phyloP scores from a whole-genome alignment of 2,113 vertebrate species.

The Silurus asotus region DNA sequence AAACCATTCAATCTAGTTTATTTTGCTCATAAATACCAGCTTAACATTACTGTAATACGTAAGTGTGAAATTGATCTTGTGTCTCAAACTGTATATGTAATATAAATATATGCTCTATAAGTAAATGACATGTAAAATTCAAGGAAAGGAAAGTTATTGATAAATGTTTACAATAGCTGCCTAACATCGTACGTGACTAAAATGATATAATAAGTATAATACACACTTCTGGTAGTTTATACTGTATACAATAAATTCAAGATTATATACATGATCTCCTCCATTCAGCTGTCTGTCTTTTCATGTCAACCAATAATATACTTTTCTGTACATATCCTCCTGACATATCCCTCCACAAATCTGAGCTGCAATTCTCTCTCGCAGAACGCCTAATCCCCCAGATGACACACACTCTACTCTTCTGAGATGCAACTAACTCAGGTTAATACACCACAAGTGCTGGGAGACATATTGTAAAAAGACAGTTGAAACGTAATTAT shows the following conservation, averaged over 20 bases:
- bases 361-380: constrained; percentile 64
- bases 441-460: constrained; percentile 28
- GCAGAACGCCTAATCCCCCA: constrained; percentile 66
- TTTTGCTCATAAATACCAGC: too few species aligned
- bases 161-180: too few species aligned
- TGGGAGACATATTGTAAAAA: background rate
- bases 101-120: too few species aligned
- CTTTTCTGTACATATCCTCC: constrained; percentile 3
- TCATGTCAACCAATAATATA: constrained; percentile 19
- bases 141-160: too few species aligned
- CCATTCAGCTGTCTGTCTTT: background rate
- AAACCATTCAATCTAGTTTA: too few species aligned
- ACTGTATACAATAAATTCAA: background rate
- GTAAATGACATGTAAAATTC: too few species aligned
- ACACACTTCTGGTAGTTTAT: background rate
- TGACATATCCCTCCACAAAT: constrained; percentile 62
- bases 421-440: constrained; percentile 23
- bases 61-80: too few species aligned
- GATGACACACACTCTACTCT: constrained; percentile 36
- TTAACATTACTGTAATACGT: too few species aligned
- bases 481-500: constrained; percentile 14
- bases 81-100: too few species aligned
- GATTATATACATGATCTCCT: background rate
- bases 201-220: too few species aligned
- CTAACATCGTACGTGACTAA: too few species aligned